Evolutionary conservation across 2,888 invertebrate genomes (phyloP), one percentile per base, ranked within the genome.

Genomic region (Eupithecia abbreviata): DNA sequence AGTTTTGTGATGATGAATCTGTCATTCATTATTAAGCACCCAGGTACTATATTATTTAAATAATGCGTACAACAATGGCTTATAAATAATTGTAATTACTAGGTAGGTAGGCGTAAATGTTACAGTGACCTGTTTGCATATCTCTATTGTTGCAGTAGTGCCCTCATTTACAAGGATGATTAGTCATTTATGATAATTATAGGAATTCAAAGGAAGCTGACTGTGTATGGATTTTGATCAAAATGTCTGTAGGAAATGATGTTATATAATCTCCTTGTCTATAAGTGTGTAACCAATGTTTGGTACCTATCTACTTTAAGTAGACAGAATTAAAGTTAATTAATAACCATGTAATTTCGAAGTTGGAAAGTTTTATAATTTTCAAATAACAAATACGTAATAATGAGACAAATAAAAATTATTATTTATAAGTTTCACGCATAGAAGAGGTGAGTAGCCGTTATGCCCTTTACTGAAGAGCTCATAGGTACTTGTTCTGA

Each of bases 71-170:
- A 45, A 67, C 67, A 67, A 67, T 67, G 42, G 43, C 67, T 43
- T 67, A 67, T 67, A 67, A 67, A 67, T 67, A 67, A 67, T 67
- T 67, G 43, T 67, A 43, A 42, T 15, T 18, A 58, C 58, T 18
- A 58, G 18, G 55, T 42, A 42, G 6, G 67, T 43, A 66, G 66
- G 66, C 13, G 67, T 67, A 4, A 67, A 43, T 6, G 58, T n/a
- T 67, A n/a, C n/a, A 67, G 67, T 67, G 67, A 67, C 67, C 67
- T n/a, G 67, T n/a, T 67, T 67, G 67, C 67, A 67, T 67, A 43
- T n/a, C n/a, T 67, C n/a, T 55, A n/a, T 55, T 55, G 10, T 58
- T 58, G 58, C 18, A 58, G 18, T 58, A 18, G 18, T 18, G 58
- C 18, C 18, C 58, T 58, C 58, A 58, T 58, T 58, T 58, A 18